These are phyloP conservation scores for Myxocyprinus asiaticus DNA, from an alignment of 2,113 vertebrate genomes.

Conservation along the genomic window DNA sequence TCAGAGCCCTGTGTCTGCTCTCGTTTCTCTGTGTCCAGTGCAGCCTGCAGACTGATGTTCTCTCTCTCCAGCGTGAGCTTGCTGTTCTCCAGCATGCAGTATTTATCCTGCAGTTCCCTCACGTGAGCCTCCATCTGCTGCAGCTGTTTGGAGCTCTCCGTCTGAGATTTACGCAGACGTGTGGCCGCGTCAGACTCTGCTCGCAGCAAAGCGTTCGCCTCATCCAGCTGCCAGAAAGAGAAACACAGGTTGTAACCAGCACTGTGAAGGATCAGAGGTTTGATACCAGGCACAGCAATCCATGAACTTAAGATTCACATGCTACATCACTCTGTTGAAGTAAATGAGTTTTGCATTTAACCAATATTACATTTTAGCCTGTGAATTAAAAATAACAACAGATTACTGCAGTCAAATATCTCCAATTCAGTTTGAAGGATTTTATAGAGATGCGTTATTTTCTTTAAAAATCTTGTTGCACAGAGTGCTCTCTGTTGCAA, in stretches of 20 bases:
- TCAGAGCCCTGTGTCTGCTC: conserved; percentile 93
- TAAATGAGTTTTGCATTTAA: too few relatives aligned
- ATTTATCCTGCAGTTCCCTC: conserved; percentile 94
- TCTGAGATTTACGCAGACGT: conserved; percentile 89
- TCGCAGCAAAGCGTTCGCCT: conserved; percentile 86
- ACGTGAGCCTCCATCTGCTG: conserved; percentile 92
- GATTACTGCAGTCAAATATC: too few relatives aligned
- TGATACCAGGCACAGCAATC: too few relatives aligned
- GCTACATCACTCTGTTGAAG: too few relatives aligned
- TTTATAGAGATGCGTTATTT: too few relatives aligned
- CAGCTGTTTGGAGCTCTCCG: conserved; percentile 92
- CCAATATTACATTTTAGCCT: too few relatives aligned
- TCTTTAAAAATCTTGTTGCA: too few relatives aligned
- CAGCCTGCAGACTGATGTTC: conserved; percentile 91
- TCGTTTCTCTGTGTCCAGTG: conserved; percentile 91
- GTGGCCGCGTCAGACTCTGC: conserved; percentile 89
- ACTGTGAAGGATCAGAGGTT: too few relatives aligned
- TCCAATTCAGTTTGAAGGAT: too few relatives aligned
- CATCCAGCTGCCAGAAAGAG: conserved; percentile 82
- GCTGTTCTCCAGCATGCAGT: conserved; percentile 89
- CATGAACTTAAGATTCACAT: too few relatives aligned
- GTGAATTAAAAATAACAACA: too few relatives aligned
- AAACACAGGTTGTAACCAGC: neutral
- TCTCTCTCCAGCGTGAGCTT: conserved; percentile 96
- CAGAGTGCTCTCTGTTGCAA: too few relatives aligned